These are phyloP conservation scores for Notodonta ziczac DNA, from an alignment of 2,888 invertebrate species.

Conservation along the genomic window DNA sequence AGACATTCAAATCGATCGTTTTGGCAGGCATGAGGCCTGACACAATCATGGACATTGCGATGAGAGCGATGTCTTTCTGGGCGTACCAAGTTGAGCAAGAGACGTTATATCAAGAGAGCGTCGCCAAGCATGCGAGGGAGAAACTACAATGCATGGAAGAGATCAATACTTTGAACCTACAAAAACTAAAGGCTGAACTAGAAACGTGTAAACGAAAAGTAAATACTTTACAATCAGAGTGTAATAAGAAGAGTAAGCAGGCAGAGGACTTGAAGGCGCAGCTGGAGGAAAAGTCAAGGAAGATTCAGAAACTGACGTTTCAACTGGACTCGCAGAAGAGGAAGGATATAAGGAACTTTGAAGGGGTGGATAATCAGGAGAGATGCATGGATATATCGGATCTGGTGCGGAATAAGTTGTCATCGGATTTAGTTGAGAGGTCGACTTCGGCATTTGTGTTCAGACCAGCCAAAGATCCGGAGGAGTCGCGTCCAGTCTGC, in stretches of 20 bases:
- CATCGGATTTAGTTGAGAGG: conserved; percentile 43
- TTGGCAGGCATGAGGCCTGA: conserved; percentile 82
- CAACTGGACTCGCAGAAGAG: conserved; percentile 74
- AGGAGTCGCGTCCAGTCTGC: conserved; percentile 58
- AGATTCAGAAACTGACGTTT: conserved; percentile 77
- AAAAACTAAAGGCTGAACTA: conserved; percentile 77
- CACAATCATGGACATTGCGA: conserved; percentile 81
- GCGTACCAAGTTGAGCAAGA: conserved; percentile 82
- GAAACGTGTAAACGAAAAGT: conserved; percentile 78
- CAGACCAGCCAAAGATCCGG: conserved; percentile 64
- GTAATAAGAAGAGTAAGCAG: conserved; percentile 73
- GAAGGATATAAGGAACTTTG: conserved; percentile 64
- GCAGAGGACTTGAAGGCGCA: conserved; percentile 72
- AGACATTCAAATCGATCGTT: conserved; percentile 82
- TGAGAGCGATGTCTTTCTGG: conserved; percentile 83
- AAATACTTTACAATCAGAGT: conserved; percentile 69
- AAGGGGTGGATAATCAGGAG: conserved; percentile 59
- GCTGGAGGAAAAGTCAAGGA: conserved; percentile 74
- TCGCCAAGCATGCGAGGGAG: conserved; percentile 76
- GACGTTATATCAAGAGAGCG: conserved; percentile 76
- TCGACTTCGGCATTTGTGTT: conserved; percentile 70
- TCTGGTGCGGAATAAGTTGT: conserved; percentile 65
- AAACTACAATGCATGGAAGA: conserved; percentile 78
- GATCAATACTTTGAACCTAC: conserved; percentile 70
- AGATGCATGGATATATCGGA: conserved; percentile 75